Percentiles rank a stretch among this genome's conserved stretches.
These are phyloP conservation scores for Ornithorhynchus anatinus DNA, from an alignment of 2,113 vertebrate species.

Conservation along the genomic window DNA sequence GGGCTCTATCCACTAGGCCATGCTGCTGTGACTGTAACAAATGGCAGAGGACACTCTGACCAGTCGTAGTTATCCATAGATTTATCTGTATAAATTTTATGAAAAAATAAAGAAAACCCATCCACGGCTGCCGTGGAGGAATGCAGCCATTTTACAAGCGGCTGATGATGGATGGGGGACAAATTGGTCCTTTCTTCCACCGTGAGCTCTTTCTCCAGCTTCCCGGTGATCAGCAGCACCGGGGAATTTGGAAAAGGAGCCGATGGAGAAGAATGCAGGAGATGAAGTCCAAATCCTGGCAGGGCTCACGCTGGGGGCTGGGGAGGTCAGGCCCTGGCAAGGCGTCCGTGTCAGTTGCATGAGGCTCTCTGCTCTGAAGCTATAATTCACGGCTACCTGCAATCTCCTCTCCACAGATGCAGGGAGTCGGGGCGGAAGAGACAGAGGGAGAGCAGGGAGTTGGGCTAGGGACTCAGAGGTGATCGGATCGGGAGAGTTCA, in stretches of 20 bases:
- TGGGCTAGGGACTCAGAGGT: constrained; percentile 49
- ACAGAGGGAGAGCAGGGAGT: too few species aligned
- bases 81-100: too few species aligned
- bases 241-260: too few species aligned
- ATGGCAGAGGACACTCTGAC: too few species aligned
- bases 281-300: constrained; percentile 50
- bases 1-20: too few species aligned
- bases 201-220: constrained; percentile 12
- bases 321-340: constrained; percentile 42
- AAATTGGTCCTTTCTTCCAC: constrained; percentile 55
- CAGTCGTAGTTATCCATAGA: too few species aligned
- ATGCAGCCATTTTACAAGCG: constrained; percentile 53
- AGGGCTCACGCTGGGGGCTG: constrained; percentile 6
- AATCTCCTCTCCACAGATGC: constrained; percentile 59
- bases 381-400: constrained; percentile 65
- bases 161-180: constrained; percentile 56
- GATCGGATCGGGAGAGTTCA: constrained; percentile 61
- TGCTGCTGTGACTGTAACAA: too few species aligned
- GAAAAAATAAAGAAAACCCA: not conserved
- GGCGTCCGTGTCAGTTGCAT: constrained; percentile 25
- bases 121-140: not conserved
- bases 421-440: too few species aligned
- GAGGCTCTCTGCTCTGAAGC: constrained; percentile 48
- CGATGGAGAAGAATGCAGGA: constrained; percentile 48
- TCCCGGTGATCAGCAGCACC: constrained; percentile 50